Base-by-base conservation (phyloP, 1,140 invertebrate genomes). In the Samia ricini region DNA sequence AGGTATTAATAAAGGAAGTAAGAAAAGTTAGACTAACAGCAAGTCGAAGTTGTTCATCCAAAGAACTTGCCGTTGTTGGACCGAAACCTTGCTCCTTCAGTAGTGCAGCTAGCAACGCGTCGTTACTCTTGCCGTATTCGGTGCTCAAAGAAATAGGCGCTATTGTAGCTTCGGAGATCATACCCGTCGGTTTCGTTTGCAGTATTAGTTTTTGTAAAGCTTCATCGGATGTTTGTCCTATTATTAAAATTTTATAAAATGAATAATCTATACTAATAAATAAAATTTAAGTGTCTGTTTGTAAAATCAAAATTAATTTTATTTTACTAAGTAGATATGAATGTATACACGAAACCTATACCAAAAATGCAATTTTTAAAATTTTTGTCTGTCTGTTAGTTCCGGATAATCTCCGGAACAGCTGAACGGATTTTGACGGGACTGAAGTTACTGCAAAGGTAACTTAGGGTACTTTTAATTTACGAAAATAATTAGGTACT, bases 11-110 rank as follows among this genome's bases (percentile, higher is more conserved):
- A 55, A 57, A 56, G 66, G 64, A 61, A 50, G 33, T 60, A 56
- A 71, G 66, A 77, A 77, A 76, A 72, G 64, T 65, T 63, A 81
- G 63, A 92, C 92, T 92, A 86, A 94, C 93, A 69, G 91, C 90
- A 61, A 91, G 83, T 78, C 91, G 91, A 55, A 94, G 81, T 87
- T 93, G 92, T 68, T 93, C 91, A 83, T 92, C 72, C 77, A 91
- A 79, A 70, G 81, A 85, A 84, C 91, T 91, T 66, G 94, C 93
- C 48, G 93, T 94, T 4, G 92, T 90, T 2, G 94, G 94, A 69
- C 92, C 93, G 71, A 95, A 93, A 18, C 94, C 94, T 78, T 93
- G 92, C 72, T 93, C 92, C 79, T 94, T 94, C 36, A 95, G 80
- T 60, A 94, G 74, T 2, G 93, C 92, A 6, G 94, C 94, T n/a